Conservation (phyloP, 2,888 invertebrate species). For the Thelaira solivaga region DNA sequence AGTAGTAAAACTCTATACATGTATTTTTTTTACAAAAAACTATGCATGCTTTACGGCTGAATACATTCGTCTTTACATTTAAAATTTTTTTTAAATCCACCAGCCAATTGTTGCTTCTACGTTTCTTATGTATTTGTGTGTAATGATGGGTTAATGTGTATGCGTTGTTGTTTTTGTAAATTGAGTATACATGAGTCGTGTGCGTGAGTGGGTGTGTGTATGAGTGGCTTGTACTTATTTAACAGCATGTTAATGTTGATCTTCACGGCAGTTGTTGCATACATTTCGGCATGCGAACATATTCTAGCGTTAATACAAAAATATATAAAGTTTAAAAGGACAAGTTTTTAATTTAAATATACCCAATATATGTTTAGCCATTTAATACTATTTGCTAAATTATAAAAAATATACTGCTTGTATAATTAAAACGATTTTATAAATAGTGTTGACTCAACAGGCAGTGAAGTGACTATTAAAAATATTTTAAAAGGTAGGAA, state of each 20-base stretch:
- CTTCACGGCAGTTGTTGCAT: slow-evolving; percentile 74
- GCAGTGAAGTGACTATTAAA: no score
- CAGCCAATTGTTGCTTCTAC: slow-evolving; percentile 59
- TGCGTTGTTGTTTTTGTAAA: neutral
- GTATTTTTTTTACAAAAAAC: slow-evolving; percentile 20
- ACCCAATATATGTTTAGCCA: no score
- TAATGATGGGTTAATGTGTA: neutral
- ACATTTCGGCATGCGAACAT: slow-evolving; percentile 70
- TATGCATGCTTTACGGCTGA: slow-evolving; percentile 52
- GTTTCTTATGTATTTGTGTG: neutral
- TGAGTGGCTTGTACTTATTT: slow-evolving; percentile 57
- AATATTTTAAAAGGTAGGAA: no score
- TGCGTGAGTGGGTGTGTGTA: neutral
- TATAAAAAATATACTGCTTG: no score
- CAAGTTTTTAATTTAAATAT: neutral
- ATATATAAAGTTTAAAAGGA: slow-evolving; percentile 18
- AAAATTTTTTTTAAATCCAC: slow-evolving; percentile 19
- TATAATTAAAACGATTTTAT: no score
- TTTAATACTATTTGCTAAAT: no score
- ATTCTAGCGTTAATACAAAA: neutral
- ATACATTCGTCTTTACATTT: slow-evolving; percentile 4
- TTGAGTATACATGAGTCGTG: neutral
- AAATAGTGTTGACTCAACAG: no score
- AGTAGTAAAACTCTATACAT: neutral
- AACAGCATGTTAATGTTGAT: slow-evolving; percentile 71